Conservation (phyloP, 2,888 invertebrate genomes). For the Parthenolecanium corni region DNA sequence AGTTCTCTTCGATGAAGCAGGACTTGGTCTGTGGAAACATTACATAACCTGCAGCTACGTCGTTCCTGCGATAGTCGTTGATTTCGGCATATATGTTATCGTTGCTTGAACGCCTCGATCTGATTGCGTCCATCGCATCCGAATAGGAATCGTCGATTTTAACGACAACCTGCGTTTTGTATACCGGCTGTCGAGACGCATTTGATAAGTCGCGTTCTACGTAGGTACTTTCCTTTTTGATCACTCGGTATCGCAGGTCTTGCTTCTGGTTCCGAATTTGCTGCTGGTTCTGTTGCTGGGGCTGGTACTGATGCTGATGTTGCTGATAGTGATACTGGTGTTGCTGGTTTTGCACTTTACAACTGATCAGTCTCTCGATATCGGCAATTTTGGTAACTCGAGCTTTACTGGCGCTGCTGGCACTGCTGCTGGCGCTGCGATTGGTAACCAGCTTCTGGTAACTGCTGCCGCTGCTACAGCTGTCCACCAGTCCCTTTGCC, state of each 20-base stretch:
- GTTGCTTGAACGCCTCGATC: slow-evolving; percentile 13
- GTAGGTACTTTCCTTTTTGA: slow-evolving; percentile 27
- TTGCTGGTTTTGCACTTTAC: not conserved
- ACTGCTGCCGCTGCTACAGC: no score
- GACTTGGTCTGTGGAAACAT: slow-evolving; percentile 6
- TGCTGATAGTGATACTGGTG: not conserved
- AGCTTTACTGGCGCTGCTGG: not conserved
- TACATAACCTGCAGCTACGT: not conserved
- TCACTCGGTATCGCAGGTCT: slow-evolving; percentile 30
- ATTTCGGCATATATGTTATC: slow-evolving; percentile 41
- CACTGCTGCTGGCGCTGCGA: not conserved
- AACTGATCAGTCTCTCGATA: no score
- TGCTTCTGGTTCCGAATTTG: not conserved
- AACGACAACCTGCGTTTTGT: slow-evolving; percentile 31
- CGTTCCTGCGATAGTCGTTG: slow-evolving; percentile 35
- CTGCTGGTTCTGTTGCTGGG: not conserved
- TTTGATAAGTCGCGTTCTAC: slow-evolving; percentile 13
- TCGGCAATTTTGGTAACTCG: slow-evolving; percentile 18
- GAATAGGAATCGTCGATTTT: slow-evolving; percentile 37
- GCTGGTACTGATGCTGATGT: not conserved
- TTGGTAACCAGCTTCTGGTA: slow-evolving; percentile 8
- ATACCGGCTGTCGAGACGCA: slow-evolving; percentile 30
- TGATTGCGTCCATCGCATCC: slow-evolving; percentile 37
- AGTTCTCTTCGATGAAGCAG: slow-evolving; percentile 8
- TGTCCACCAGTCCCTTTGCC: not conserved